These are phyloP conservation scores for Luehdorfia chinensis DNA, from an alignment of 1,140 invertebrate genomes.

Conservation along the genomic window DNA sequence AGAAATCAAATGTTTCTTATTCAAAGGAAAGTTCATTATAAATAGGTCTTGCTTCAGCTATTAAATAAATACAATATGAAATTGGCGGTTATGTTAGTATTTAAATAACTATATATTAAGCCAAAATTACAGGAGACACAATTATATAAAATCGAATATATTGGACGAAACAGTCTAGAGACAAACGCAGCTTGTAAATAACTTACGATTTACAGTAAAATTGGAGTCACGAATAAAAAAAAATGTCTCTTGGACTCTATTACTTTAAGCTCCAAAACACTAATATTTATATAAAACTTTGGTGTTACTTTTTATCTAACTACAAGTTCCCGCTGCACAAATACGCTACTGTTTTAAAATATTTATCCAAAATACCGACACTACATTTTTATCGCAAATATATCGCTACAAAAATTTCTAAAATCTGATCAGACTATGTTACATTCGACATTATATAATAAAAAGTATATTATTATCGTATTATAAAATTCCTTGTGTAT, in stretches of 20 bases:
- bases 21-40: no score
- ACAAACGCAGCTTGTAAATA: conserved; percentile 25
- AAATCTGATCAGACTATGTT: conserved; percentile 47
- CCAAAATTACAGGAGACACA: no score
- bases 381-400: conserved; percentile 62
- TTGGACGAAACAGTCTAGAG: conserved; percentile 51
- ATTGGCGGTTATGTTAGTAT: no score
- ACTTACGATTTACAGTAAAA: background rate
- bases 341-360: conserved; percentile 45
- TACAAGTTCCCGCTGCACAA: conserved; percentile 64
- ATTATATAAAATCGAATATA: conserved; percentile 1
- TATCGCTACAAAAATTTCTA: conserved; percentile 65
- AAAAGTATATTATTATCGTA: conserved; percentile 28
- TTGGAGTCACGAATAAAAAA: conserved; percentile 4
- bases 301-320: conserved; percentile 64
- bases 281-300: conserved; percentile 58
- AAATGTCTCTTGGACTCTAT: conserved; percentile 23
- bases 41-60: no score
- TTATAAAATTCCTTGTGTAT: conserved; percentile 26
- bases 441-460: conserved; percentile 30
- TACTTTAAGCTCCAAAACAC: conserved; percentile 60
- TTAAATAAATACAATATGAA: no score
- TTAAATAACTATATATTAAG: no score
- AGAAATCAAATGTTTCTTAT: no score
- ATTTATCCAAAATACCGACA: conserved; percentile 67